These are phyloP conservation scores for Tricholaema leucomelas DNA, from an alignment of 2,113 vertebrate species.

Conservation along the genomic window DNA sequence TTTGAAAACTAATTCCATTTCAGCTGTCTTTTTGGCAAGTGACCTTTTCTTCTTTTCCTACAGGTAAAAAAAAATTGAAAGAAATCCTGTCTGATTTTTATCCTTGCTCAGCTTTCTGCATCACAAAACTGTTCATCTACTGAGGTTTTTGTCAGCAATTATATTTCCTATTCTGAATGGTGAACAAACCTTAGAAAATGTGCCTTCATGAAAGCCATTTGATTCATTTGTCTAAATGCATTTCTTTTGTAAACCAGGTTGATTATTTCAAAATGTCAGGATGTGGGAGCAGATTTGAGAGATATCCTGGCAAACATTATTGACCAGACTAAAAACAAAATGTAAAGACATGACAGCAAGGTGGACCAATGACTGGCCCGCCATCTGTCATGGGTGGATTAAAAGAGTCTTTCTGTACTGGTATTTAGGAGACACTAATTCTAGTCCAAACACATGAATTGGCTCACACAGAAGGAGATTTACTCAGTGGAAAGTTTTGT, in stretches of 20 bases:
- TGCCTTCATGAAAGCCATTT: constrained; percentile 47
- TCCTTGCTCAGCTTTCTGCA: constrained; percentile 44
- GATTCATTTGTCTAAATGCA: constrained; percentile 76
- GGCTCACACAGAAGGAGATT: not conserved
- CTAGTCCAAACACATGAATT: not conserved
- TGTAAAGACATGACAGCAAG: constrained; percentile 21
- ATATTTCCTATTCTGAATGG: constrained; percentile 67
- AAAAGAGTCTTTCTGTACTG: not conserved
- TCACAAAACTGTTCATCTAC: constrained; percentile 57
- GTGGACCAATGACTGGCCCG: not conserved
- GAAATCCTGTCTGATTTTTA: constrained; percentile 31
- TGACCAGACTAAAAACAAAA: constrained; percentile 43
- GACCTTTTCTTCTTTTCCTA: constrained; percentile 70
- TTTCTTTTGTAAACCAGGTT: constrained; percentile 70
- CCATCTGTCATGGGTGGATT: not conserved
- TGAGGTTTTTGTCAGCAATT: constrained; percentile 67
- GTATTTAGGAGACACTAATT: not conserved
- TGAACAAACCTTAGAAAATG: constrained; percentile 56
- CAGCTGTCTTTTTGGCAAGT: constrained; percentile 58
- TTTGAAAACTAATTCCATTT: constrained; percentile 76
- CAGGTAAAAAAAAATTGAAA: constrained; percentile 50
- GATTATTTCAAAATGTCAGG: constrained; percentile 73
- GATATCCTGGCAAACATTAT: constrained; percentile 49
- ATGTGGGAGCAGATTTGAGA: constrained; percentile 48
- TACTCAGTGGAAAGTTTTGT: not conserved